Evolutionary conservation across 2,797 vertebrate species (phyloP).

Genomic region (Poeciliopsis gracilis): DNA sequence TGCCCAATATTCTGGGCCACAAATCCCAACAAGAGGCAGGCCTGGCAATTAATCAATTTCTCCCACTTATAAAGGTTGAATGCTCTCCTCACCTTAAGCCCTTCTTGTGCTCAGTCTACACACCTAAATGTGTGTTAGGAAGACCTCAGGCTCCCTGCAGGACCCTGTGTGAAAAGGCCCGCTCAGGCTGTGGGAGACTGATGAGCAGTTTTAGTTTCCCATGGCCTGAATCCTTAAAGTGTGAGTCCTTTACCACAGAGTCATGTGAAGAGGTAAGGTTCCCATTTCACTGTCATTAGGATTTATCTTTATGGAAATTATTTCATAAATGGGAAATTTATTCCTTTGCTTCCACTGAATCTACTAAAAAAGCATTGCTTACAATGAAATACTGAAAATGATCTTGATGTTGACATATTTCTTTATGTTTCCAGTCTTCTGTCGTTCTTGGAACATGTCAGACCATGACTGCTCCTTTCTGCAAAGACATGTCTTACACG

Average conservation of each 20-base stretch:
- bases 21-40: slow-evolving; percentile 34
- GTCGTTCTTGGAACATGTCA: slow-evolving; percentile 45
- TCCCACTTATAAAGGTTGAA: slow-evolving; percentile 34
- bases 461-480: slow-evolving; percentile 54
- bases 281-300: background rate
- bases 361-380: background rate
- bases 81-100: slow-evolving; percentile 65
- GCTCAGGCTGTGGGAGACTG: slow-evolving; percentile 45
- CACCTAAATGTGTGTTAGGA: slow-evolving; percentile 63
- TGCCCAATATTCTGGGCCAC: slow-evolving; percentile 66
- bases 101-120: slow-evolving; percentile 70
- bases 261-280: slow-evolving; percentile 51
- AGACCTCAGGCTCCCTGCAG: slow-evolving; percentile 56
- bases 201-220: slow-evolving; percentile 44
- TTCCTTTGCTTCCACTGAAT: background rate
- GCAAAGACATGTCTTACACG: slow-evolving; percentile 54
- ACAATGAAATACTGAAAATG: background rate
- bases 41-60: slow-evolving; percentile 7
- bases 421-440: slow-evolving; percentile 11
- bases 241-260: slow-evolving; percentile 49
- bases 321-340: background rate
- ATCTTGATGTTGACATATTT: background rate
- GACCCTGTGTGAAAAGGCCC: slow-evolving; percentile 53
- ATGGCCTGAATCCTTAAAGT: slow-evolving; percentile 55
- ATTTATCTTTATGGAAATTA: background rate